These are phyloP conservation scores for Peromyscus nudipes DNA, from an alignment of 2,797 vertebrate species.

Conservation along the genomic window DNA sequence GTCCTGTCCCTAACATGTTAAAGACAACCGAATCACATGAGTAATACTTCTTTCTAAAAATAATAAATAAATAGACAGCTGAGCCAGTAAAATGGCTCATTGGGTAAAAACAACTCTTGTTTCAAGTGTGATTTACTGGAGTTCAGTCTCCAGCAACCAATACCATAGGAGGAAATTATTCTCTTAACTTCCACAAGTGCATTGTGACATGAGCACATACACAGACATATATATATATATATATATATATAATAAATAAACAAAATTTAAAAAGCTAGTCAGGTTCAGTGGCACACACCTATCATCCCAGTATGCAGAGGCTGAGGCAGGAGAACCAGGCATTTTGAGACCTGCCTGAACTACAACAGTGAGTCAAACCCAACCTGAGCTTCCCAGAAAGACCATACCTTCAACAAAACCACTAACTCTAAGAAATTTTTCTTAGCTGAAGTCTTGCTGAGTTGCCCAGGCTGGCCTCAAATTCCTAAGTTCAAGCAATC, in stretches of 20 bases:
- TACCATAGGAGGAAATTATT: neutral
- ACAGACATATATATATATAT: too few species aligned
- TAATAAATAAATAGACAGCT: neutral
- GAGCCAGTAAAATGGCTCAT: neutral
- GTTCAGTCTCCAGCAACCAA: neutral
- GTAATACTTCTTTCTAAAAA: neutral
- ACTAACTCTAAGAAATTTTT: neutral
- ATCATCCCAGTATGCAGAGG: neutral
- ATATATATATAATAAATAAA: neutral
- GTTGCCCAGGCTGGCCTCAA: neutral
- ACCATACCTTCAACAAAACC: neutral
- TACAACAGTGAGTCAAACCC: neutral
- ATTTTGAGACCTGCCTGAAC: neutral
- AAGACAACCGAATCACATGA: neutral
- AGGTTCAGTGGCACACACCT: neutral
- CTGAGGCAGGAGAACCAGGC: neutral
- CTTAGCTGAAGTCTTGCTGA: neutral
- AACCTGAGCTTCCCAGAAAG: neutral
- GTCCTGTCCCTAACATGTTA: neutral
- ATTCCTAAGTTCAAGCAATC: neutral
- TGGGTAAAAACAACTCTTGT: neutral
- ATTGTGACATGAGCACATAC: neutral
- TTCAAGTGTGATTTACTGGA: too few species aligned
- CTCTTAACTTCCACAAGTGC: neutral
- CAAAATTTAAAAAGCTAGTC: neutral